Evolutionary conservation across 2,113 vertebrate genomes (phyloP).

Genomic region (Acrocephalus kingi): DNA sequence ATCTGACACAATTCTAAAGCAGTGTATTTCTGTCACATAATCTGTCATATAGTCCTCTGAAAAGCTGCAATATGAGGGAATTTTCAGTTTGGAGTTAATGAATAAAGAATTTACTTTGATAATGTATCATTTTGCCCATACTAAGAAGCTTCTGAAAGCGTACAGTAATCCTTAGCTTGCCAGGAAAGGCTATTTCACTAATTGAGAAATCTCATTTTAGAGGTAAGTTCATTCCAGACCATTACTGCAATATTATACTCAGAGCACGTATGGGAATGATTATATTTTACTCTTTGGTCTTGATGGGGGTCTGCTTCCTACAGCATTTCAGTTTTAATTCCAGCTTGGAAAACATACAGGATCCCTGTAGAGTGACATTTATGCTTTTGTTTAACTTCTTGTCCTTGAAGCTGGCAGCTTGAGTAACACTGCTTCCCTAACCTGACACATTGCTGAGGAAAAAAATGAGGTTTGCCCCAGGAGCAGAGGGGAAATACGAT

Average conservation of each 20-base stretch:
- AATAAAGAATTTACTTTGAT: conserved; percentile 57
- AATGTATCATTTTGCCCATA: conserved; percentile 35
- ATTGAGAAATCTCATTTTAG: conserved; percentile 66
- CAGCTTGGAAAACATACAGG: background rate
- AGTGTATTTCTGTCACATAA: background rate
- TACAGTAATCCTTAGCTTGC: conserved; percentile 8
- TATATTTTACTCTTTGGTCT: conserved; percentile 54
- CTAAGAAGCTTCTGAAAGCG: conserved; percentile 31
- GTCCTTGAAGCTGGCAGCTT: conserved; percentile 21
- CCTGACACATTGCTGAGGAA: background rate
- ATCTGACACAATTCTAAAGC: background rate
- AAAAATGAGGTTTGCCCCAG: background rate
- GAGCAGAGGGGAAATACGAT: background rate
- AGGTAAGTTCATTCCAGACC: conserved; percentile 10
- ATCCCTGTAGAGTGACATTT: conserved; percentile 13
- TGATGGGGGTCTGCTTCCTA: conserved; percentile 10
- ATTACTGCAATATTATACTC: background rate
- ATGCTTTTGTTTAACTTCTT: conserved; percentile 39
- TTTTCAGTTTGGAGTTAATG: conserved; percentile 47
- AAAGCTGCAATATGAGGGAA: background rate
- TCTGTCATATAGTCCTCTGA: background rate
- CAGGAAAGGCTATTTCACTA: conserved; percentile 58
- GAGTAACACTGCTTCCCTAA: conserved; percentile 15
- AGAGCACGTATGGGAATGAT: conserved; percentile 54
- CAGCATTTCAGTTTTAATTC: conserved; percentile 49